Evolutionary conservation across 2,113 vertebrate species (phyloP).

Genomic region (Macquaria ambigua): DNA sequence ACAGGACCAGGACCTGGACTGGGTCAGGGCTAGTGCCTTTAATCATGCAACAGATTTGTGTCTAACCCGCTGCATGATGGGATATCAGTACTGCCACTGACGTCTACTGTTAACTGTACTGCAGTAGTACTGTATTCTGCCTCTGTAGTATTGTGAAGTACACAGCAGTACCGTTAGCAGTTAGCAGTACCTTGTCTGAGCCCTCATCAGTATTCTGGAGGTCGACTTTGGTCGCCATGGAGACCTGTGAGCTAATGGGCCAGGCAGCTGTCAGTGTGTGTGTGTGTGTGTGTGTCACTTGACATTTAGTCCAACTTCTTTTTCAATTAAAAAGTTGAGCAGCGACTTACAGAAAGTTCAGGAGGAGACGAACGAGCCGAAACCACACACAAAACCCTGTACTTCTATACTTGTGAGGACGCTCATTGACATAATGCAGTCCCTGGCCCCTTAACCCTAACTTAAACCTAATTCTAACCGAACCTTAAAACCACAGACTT

Average conservation of each 20-base stretch:
- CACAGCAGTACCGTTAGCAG: background rate
- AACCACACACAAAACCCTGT: conserved; percentile 1
- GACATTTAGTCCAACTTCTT: conserved; percentile 38
- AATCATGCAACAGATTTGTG: no score
- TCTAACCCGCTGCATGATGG: background rate
- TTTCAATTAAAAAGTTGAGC: conserved; percentile 50
- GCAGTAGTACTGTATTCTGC: background rate
- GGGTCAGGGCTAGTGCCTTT: no score
- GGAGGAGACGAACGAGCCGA: background rate
- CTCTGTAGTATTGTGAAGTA: background rate
- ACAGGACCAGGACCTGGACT: no score
- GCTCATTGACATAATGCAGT: no score
- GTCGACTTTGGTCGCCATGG: conserved; percentile 47
- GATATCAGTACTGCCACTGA: background rate
- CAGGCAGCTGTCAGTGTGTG: conserved; percentile 34
- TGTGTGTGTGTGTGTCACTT: conserved; percentile 15
- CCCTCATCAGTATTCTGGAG: conserved; percentile 64
- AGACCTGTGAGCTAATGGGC: conserved; percentile 52
- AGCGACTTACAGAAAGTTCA: conserved; percentile 15
- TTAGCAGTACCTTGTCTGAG: conserved; percentile 9
- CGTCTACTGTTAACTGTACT: background rate
- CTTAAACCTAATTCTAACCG: no score
- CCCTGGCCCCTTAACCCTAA: no score
- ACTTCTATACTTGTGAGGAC: no score
- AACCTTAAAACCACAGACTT: no score